Base-by-base conservation (phyloP, 53 echinoderm and acorn worm genomes). In the Astropecten irregularis region DNA sequence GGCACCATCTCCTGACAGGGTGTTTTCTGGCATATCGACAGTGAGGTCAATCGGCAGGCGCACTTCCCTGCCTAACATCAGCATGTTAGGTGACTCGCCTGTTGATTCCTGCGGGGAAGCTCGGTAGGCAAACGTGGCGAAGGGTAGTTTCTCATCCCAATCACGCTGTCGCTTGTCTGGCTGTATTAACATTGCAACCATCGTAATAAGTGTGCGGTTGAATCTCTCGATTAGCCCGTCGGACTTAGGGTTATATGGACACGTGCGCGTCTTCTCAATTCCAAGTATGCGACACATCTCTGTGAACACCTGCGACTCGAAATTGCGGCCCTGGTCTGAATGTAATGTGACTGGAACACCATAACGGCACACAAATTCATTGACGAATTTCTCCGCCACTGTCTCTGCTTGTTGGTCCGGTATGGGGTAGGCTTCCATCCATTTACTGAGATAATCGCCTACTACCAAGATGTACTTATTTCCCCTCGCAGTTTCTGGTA, bases 331-430 rank as follows among this genome's bases (percentile, higher is more conserved):
- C 48, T 79, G 69, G 59, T 87, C 81, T 22, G 79, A 76, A 51
- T 85, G 90, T 27, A 85, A 39, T 14, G 70, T 62, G 20, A 49
- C 52, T 22, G 90, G 85, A 25, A 85, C 81, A 13, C 90, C 90
- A 53, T 39, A 85, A 16, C 81, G 64, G 20, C 76, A 62, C 10
- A 90, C 70, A 81, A 83, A 90, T 40, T 90, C 85, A 49, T 90
- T 77, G 51, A 82, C 82, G 10, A 47, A 69, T 36, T 48, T 49
- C 29, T 49, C 10, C 5, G 69, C 49, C 3, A 69, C 49, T 3
- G 31, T 49, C 4, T 11, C 33, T 50, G 62, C 62, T 33, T 1
- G 30, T 34, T 33, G 33, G 18, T 62, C 62, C 1, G 62, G 62
- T 1, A 62, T 25, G 18, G 28, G 58, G 58, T 58, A 58, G 5